Conservation (phyloP, 1,140 invertebrate genomes). For the Drosophila murphyi region DNA sequence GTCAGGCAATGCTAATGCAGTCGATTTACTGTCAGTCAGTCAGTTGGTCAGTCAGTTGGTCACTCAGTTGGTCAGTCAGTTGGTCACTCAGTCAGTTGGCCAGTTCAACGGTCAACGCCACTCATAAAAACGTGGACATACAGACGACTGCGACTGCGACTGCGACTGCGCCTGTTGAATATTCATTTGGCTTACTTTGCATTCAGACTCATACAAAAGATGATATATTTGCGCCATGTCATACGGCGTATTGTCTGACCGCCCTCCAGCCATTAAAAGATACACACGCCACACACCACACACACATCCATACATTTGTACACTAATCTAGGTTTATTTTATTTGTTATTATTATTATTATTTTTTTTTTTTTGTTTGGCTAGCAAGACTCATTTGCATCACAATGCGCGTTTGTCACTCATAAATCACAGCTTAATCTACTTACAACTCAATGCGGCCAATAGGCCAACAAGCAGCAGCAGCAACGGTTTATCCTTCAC, state of each 20-base stretch:
- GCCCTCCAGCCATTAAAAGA: conserved; percentile 63
- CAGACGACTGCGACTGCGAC: background rate
- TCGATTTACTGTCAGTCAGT: conserved; percentile 26
- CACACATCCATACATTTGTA: conserved; percentile 3
- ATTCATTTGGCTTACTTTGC: conserved; percentile 72
- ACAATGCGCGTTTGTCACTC: conserved; percentile 54
- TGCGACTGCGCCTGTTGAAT: conserved; percentile 54
- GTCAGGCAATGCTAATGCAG: conserved; percentile 70
- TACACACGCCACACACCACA: background rate
- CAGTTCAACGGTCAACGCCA: conserved; percentile 75
- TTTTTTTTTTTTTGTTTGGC: background rate
- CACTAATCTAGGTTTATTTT: conserved; percentile 73
- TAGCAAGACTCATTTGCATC: conserved; percentile 60
- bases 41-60: conserved; percentile 45
- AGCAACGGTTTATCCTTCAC: conserved; percentile 72
- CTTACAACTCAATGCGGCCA: conserved; percentile 81
- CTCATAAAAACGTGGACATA: conserved; percentile 59
- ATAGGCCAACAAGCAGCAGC: conserved; percentile 73
- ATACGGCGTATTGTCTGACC: conserved; percentile 48
- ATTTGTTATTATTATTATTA: no score
- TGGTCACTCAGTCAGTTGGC: conserved; percentile 14
- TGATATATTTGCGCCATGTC: conserved; percentile 62
- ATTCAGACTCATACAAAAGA: conserved; percentile 66
- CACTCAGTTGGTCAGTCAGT: conserved; percentile 36
- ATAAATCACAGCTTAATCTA: conserved; percentile 73